phyloP scores from a whole-genome alignment of 1,140 invertebrate genomes.

The Berghia stephanieae region DNA sequence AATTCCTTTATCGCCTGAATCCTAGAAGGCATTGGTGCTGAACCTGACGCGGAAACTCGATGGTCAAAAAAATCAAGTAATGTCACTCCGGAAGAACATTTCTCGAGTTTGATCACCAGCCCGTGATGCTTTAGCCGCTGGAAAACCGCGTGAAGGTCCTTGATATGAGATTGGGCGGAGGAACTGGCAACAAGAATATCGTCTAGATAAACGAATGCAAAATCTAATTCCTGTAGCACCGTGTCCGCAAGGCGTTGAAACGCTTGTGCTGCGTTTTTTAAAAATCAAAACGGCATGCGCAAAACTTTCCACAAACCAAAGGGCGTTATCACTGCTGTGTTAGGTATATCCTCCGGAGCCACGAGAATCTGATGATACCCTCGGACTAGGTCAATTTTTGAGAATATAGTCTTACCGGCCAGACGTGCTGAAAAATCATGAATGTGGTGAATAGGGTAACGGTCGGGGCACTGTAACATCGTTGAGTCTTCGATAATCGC shows the following conservation, averaged over 20 bases:
- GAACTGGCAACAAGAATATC: background rate
- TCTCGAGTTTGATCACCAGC: background rate
- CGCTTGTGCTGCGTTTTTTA: background rate
- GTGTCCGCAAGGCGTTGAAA: conserved; percentile 12
- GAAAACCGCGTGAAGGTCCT: background rate
- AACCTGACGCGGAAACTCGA: background rate
- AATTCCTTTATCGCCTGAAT: conserved; percentile 37
- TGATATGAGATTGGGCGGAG: conserved; percentile 38
- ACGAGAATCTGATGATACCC: background rate
- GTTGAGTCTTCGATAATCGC: background rate
- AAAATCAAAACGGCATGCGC: conserved; percentile 11
- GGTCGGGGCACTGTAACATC: background rate
- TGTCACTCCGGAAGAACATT: background rate
- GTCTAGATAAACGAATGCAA: conserved; percentile 5
- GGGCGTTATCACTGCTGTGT: background rate
- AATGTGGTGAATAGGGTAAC: background rate
- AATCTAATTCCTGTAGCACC: background rate
- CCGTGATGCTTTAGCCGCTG: background rate
- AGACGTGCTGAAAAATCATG: conserved; percentile 8
- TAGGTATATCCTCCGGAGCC: conserved; percentile 1
- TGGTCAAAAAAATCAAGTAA: background rate
- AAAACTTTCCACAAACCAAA: background rate
- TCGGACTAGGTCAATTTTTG: conserved; percentile 7
- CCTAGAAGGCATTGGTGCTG: background rate
- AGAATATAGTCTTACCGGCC: background rate